Evolutionary conservation across 2,888 invertebrate species (phyloP).

Genomic region (Meiosimyza platycephala): DNA sequence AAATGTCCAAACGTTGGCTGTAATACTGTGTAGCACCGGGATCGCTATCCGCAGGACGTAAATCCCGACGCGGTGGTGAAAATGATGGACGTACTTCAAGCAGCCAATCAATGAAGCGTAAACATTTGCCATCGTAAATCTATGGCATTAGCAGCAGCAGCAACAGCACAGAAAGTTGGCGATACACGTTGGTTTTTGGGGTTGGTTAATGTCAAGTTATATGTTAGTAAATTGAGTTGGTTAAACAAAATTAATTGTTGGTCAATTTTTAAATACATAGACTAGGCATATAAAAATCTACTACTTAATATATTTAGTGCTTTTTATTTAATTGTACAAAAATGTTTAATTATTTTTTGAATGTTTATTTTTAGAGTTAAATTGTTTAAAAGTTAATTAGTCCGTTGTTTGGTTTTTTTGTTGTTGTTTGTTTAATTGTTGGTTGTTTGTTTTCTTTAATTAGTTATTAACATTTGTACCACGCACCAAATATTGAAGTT

Average conservation of each 20-base stretch:
- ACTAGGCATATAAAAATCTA: constrained; percentile 19
- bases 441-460: constrained; percentile 15
- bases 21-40: constrained; percentile 67
- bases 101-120: constrained; percentile 67
- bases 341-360: constrained; percentile 38
- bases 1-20: constrained; percentile 65
- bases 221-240: constrained; percentile 54
- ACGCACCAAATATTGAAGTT: constrained; percentile 2
- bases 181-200: constrained; percentile 23
- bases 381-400: constrained; percentile 11
- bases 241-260: constrained; percentile 49
- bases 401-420: constrained; percentile 24
- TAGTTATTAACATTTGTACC: constrained; percentile 18
- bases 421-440: constrained; percentile 12
- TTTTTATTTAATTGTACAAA: constrained; percentile 53
- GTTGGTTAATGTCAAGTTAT: constrained; percentile 58
- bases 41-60: constrained; percentile 64
- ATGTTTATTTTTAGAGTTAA: constrained; percentile 14
- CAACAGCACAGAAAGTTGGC: background rate
- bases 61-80: constrained; percentile 66
- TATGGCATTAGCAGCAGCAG: constrained; percentile 40
- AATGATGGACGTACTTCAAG: constrained; percentile 67
- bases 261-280: background rate
- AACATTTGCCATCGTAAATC: constrained; percentile 68
- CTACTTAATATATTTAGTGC: constrained; percentile 59